Percentiles rank a stretch among this genome's conserved stretches.
Evolutionary conservation across 2,888 invertebrate genomes (phyloP).

Genomic region (Metallyticus violacea): DNA sequence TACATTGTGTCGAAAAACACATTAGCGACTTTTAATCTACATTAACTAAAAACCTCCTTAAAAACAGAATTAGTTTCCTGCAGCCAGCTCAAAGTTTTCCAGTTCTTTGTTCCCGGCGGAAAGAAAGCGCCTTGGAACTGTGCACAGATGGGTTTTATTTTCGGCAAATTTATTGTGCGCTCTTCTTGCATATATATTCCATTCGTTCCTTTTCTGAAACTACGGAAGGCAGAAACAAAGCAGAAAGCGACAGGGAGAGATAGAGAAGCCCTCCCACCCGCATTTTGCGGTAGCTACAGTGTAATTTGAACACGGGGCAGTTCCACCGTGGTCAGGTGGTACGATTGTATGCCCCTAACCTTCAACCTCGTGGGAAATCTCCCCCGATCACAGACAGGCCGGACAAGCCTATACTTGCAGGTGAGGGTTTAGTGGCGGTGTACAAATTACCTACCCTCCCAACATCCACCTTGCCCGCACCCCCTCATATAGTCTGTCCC

Average conservation of each 20-base stretch:
- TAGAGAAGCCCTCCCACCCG: no score
- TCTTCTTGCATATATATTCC: no score
- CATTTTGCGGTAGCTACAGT: no score
- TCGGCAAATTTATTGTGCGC: background rate
- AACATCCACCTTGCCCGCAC: background rate
- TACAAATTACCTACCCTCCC: slow-evolving; percentile 40
- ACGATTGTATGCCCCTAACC: background rate
- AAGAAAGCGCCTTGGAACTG: background rate
- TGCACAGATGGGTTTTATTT: background rate
- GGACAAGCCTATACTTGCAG: background rate
- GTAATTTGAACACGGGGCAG: no score
- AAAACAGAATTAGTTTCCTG: no score
- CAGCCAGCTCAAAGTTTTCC: no score
- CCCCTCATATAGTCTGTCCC: no score
- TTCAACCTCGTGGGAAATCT: slow-evolving; percentile 23
- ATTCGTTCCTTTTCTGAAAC: background rate
- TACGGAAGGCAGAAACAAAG: no score
- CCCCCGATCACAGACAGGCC: slow-evolving; percentile 6
- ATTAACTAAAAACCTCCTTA: no score
- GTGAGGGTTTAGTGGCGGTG: background rate
- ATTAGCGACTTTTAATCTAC: no score
- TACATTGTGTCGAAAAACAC: no score
- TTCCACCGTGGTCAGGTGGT: background rate
- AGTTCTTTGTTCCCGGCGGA: background rate
- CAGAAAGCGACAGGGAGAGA: no score